phyloP scores from a whole-genome alignment of 2,113 vertebrate species.

The Festucalex cinctus region DNA sequence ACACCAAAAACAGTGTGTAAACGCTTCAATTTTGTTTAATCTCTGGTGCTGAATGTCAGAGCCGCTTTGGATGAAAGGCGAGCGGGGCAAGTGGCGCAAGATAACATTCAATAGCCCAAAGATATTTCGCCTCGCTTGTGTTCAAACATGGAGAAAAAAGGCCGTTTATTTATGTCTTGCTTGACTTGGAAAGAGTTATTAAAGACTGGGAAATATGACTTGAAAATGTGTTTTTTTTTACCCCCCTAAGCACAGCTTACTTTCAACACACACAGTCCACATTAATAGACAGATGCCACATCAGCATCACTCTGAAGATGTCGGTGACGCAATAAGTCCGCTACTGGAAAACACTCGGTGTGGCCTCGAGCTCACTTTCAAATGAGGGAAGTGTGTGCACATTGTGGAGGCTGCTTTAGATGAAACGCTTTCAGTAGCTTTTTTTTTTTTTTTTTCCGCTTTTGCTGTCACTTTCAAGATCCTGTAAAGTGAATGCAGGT shows the following conservation, averaged over 20 bases:
- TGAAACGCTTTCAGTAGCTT: not conserved
- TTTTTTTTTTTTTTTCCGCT: too few relatives aligned
- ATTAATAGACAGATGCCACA: slow-evolving; percentile 31
- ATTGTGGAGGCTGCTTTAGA: not conserved
- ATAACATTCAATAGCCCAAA: slow-evolving; percentile 53
- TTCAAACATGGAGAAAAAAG: slow-evolving; percentile 36
- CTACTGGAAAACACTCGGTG: not conserved
- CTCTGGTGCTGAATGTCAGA: slow-evolving; percentile 52
- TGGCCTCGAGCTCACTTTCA: not conserved
- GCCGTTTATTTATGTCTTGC: slow-evolving; percentile 43
- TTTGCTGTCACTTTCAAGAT: too few relatives aligned
- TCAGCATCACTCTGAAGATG: slow-evolving; percentile 22
- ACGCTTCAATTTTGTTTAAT: slow-evolving; percentile 69
- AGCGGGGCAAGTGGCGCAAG: slow-evolving; percentile 39
- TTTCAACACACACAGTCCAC: not conserved
- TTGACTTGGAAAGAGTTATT: slow-evolving; percentile 44
- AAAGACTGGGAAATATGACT: slow-evolving; percentile 20
- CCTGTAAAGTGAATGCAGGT: too few relatives aligned
- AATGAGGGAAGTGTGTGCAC: not conserved
- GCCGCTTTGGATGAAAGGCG: slow-evolving; percentile 54
- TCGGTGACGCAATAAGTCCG: not conserved
- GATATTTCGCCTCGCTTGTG: slow-evolving; percentile 44
- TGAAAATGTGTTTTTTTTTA: slow-evolving; percentile 29
- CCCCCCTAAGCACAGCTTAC: slow-evolving; percentile 5
- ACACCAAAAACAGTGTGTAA: slow-evolving; percentile 66